phyloP scores from a whole-genome alignment of 2,888 invertebrate species.

The Pediacus dermestoides region DNA sequence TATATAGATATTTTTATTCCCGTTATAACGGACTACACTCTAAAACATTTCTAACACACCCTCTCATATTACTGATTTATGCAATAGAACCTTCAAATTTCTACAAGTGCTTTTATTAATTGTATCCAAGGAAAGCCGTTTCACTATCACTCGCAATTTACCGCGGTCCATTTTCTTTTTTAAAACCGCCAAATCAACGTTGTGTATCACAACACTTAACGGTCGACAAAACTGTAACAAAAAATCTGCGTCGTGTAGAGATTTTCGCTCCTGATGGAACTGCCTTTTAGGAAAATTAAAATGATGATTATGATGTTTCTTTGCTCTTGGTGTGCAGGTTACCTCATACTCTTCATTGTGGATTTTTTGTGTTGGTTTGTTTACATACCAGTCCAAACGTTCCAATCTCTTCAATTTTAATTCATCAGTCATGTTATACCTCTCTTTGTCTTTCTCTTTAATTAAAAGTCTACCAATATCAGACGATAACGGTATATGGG shows the following conservation, averaged over 20 bases:
- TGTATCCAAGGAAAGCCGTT: not conserved
- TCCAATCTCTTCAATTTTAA: constrained; percentile 31
- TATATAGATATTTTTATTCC: too few species aligned
- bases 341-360: constrained; percentile 20
- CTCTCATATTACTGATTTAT: too few species aligned
- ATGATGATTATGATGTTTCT: constrained; percentile 18
- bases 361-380: constrained; percentile 17
- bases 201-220: constrained; percentile 16
- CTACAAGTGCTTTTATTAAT: constrained; percentile 10
- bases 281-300: constrained; percentile 33
- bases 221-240: constrained; percentile 23
- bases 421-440: constrained; percentile 29
- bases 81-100: constrained; percentile 8
- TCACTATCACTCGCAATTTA: constrained; percentile 5
- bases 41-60: too few species aligned
- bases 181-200: constrained; percentile 14
- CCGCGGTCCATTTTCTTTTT: constrained; percentile 9
- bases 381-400: constrained; percentile 38
- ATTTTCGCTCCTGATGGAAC: constrained; percentile 22
- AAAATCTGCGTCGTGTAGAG: constrained; percentile 19
- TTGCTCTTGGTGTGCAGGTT: constrained; percentile 16
- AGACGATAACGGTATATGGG: constrained; percentile 40
- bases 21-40: too few species aligned
- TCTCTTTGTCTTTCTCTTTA: constrained; percentile 23
- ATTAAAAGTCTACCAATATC: constrained; percentile 36